Percentiles rank a stretch among this genome's conserved stretches.
Conservation (phyloP, 2,888 invertebrate genomes). For the Tenodera sinensis region DNA sequence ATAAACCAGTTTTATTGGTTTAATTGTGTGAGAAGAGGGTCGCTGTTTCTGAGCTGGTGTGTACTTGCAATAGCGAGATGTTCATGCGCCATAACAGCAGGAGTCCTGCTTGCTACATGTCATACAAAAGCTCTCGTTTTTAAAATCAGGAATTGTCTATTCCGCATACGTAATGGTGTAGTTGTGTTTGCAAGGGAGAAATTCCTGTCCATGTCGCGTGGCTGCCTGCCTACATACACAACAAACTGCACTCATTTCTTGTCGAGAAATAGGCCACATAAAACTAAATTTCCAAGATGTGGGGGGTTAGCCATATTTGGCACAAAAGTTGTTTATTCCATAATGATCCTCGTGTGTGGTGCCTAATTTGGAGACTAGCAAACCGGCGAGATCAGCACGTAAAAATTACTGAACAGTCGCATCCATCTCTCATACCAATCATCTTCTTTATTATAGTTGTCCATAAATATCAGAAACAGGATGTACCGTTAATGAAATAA, state of each 20-base stretch:
- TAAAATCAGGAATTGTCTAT: not conserved
- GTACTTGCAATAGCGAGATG: not conserved
- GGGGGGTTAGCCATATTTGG: slow-evolving; percentile 20
- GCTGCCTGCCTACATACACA: not conserved
- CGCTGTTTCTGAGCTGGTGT: not conserved
- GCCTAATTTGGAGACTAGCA: slow-evolving; percentile 20
- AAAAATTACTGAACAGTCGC: not conserved
- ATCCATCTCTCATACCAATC: not conserved
- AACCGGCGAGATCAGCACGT: not conserved
- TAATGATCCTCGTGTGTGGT: slow-evolving; percentile 21
- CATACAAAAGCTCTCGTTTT: not conserved
- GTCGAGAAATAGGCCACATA: slow-evolving; percentile 9
- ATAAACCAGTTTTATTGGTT: no score
- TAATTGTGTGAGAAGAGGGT: no score
- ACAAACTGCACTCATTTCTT: not conserved
- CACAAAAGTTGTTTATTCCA: slow-evolving; percentile 21
- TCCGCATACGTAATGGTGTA: not conserved
- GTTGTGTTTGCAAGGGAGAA: not conserved
- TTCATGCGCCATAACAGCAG: not conserved
- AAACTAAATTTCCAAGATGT: slow-evolving; percentile 19
- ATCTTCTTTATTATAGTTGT: not conserved
- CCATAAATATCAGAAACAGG: not conserved
- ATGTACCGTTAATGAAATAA: not conserved
- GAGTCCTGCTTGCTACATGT: not conserved
- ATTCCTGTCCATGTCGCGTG: not conserved